A percentile compares a stretch with the other conserved stretches of the same genome.
Evolutionary conservation across 2,888 invertebrate species (phyloP).

Genomic region (Tetrapedia diversipes): DNA sequence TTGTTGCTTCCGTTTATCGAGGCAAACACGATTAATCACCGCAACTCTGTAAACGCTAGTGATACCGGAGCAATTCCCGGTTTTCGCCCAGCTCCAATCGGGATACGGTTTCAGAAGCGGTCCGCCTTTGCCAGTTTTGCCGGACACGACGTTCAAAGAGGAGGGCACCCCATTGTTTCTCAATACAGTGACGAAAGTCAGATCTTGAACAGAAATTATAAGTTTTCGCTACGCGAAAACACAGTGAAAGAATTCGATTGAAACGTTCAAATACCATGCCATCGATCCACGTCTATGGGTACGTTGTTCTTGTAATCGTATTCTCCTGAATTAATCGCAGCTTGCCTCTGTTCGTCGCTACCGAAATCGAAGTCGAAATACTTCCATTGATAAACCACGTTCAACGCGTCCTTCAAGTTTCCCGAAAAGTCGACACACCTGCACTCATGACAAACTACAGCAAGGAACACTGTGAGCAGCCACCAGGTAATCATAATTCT

Average conservation of each 20-base stretch:
- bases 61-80: slow-evolving; percentile 87
- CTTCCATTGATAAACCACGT: slow-evolving; percentile 87
- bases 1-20: too few relatives aligned
- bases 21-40: too few relatives aligned
- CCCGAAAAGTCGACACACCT: background rate
- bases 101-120: slow-evolving; percentile 86
- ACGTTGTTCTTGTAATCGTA: slow-evolving; percentile 62
- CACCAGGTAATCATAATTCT: background rate
- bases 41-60: slow-evolving; percentile 90
- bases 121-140: slow-evolving; percentile 81
- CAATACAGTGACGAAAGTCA: slow-evolving; percentile 88
- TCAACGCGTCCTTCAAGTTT: background rate
- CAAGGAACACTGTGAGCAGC: background rate
- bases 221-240: too few relatives aligned
- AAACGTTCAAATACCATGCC: slow-evolving; percentile 10
- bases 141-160: slow-evolving; percentile 86
- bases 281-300: slow-evolving; percentile 70
- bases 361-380: slow-evolving; percentile 89
- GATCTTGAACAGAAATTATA: slow-evolving; percentile 6
- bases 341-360: slow-evolving; percentile 83
- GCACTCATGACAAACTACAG: background rate
- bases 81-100: slow-evolving; percentile 85
- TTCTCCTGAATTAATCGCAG: slow-evolving; percentile 84
- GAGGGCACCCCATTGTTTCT: slow-evolving; percentile 87
- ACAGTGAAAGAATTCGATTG: too few relatives aligned